Base-by-base conservation (phyloP, 2,113 vertebrate species). In the Leiothrix lutea region DNA sequence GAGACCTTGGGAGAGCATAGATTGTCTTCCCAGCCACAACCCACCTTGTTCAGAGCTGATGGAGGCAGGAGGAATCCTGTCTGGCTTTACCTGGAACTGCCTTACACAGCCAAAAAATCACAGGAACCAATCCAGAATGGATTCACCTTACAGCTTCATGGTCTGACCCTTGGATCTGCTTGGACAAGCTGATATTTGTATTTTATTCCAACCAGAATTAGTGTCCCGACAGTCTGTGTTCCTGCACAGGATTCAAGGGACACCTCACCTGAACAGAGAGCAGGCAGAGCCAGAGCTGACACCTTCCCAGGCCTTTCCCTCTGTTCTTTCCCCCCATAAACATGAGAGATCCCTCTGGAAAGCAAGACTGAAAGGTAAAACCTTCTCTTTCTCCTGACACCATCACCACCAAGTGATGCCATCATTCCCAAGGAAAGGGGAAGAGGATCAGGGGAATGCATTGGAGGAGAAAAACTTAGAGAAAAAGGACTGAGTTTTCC, bases 281-380 rank as follows among this genome's bases (percentile, higher is more conserved):
- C 0, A 1, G 56, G 23, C 29, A 73, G 47, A 70, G 50, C 38
- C 48, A 22, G 21, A 85, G 48, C 33, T 11, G 12, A n/a, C 45
- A 69, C n/a, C 25, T 70, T 15, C 54, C 5, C 11, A 48, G n/a
- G 40, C 31, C 40, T 69, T 24, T 40, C 50, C 54, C 40, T 67
- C 2, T 0, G 6, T 35, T 67, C 42, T 38, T 60, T 28, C 2
- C 5, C 5, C 12, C 20, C 28, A 6, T 2, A 26, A 28, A 47
- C 18, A 19, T 0, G 11, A 70, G 20, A 19, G 11, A 80, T n/a
- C 9, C 24, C 42, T 80, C 42, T 44, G 40, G 38, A 50, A 60
- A 67, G 10, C 26, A 35, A 31, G 14, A 35, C 0, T 22, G 15
- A 44, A 84, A 70, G 45, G 53, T 8, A n/a, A 73, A 86, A 31